Evolutionary conservation across 2,113 vertebrate genomes (phyloP), one percentile per base, ranked within the genome.

Genomic region (Scatophagus argus): DNA sequence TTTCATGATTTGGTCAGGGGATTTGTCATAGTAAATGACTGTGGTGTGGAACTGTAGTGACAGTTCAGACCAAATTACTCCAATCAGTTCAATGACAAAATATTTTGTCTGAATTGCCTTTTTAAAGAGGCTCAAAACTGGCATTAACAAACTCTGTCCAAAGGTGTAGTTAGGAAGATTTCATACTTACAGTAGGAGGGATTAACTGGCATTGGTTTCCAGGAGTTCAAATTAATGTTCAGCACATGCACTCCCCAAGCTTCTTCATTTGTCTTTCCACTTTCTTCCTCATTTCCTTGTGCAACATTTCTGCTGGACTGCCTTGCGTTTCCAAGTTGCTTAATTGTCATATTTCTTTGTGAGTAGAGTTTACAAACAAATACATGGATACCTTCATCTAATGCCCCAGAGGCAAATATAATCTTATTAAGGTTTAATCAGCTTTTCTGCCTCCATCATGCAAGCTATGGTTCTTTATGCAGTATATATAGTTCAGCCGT

Each of bases 391-490:
- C 31, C 27, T 34, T 71, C 32, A n/a, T 71, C 23, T 79, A 63
- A 62, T 77, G 81, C 52, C 23, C 81, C 54, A n/a, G 17, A 21
- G 54, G 66, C 70, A 72, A 67, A 79, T 62, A 38, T 52, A 41
- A 79, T 78, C 85, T 82, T 74, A 81, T 78, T 72, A 23, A 67
- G 56, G 63, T 82, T 63, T 89, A 85, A 89, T 83, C 77, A 88
- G 74, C 85, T 90, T 86, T 74, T 61, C 67, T 68, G 17, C 60
- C 81, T 76, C 69, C 66, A 74, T 84, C 77, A 74, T 65, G 43
- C 67, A 44, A 54, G 31, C 56, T 1, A 3, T 41, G 21, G 31
- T 32, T 80, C n/a, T 5, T 31, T 23, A 4, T 80, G 32, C 46
- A 21, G 19, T 72, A 56, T 81, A 72, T 55, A 67, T 77, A 69